Conservation (phyloP, 53 echinoderm and acorn worm genomes). For the Patiria pectinifera region DNA sequence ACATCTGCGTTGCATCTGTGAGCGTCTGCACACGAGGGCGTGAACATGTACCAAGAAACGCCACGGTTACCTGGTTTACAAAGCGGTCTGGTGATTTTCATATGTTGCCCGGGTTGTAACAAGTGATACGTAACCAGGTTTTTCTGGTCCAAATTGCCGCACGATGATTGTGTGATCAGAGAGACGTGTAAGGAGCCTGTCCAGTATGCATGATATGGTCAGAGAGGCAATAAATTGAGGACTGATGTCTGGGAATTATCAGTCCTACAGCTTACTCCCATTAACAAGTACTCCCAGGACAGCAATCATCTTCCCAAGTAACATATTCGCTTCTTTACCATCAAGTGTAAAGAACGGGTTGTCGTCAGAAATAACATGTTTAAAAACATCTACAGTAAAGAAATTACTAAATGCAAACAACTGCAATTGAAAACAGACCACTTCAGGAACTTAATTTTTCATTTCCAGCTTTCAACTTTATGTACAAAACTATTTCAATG, state of each 20-base stretch:
- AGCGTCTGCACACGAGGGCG: constrained; percentile 3
- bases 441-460: too few relatives aligned
- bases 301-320: neutral
- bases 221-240: constrained; percentile 57
- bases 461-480: too few relatives aligned
- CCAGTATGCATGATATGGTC: constrained; percentile 16
- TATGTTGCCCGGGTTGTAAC: constrained; percentile 23
- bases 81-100: constrained; percentile 54
- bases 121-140: constrained; percentile 40
- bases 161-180: constrained; percentile 30
- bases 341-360: neutral
- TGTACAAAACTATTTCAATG: too few relatives aligned
- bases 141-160: constrained; percentile 14
- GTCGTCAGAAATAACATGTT: neutral
- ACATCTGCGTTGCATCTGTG: constrained; percentile 43
- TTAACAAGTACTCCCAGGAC: neutral
- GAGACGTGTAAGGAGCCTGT: constrained; percentile 12
- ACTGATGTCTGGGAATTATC: constrained; percentile 47
- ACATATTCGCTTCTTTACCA: neutral
- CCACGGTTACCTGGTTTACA: neutral
- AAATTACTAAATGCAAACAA: too few relatives aligned
- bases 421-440: too few relatives aligned
- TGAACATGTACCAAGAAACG: neutral
- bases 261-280: constrained; percentile 29
- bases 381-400: too few relatives aligned